Evolutionary conservation across 2,888 invertebrate species (phyloP).

Genomic region (Opisthograptis luteolata): DNA sequence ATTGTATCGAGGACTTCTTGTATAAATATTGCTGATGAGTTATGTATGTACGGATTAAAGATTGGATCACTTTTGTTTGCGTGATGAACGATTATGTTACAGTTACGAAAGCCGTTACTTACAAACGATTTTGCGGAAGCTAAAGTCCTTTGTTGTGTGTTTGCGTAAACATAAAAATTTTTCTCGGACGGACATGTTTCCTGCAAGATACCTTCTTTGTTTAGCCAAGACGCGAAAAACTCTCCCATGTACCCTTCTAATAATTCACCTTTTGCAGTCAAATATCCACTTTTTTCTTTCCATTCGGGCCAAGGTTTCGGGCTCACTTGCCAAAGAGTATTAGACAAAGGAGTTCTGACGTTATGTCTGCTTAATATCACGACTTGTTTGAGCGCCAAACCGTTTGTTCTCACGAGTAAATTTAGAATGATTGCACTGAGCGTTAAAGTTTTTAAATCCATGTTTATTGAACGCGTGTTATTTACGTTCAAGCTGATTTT

Average conservation of each 20-base stretch:
- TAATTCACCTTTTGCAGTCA: constrained; percentile 62
- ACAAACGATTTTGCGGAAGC: constrained; percentile 67
- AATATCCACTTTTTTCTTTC: constrained; percentile 59
- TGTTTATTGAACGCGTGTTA: no score
- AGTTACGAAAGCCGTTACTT: constrained; percentile 59
- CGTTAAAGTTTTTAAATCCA: constrained; percentile 18
- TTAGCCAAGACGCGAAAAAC: constrained; percentile 56
- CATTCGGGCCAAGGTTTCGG: constrained; percentile 65
- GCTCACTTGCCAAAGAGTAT: constrained; percentile 52
- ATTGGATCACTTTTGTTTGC: constrained; percentile 54
- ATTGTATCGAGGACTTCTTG: constrained; percentile 56
- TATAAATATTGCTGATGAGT: constrained; percentile 53
- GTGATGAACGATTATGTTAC: constrained; percentile 63
- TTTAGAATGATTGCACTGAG: constrained; percentile 20
- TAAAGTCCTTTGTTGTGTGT: constrained; percentile 64
- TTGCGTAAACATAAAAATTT: constrained; percentile 66
- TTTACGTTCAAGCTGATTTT: no score
- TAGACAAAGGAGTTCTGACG: constrained; percentile 64
- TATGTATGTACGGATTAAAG: constrained; percentile 68
- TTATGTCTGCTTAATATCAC: constrained; percentile 68
- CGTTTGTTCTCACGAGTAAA: no score
- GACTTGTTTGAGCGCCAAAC: constrained; percentile 51
- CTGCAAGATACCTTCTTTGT: constrained; percentile 48
- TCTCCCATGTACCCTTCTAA: constrained; percentile 68
- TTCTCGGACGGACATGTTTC: constrained; percentile 55